These are phyloP conservation scores for Pocota personata DNA, from an alignment of 2,888 invertebrate genomes.

Conservation along the genomic window DNA sequence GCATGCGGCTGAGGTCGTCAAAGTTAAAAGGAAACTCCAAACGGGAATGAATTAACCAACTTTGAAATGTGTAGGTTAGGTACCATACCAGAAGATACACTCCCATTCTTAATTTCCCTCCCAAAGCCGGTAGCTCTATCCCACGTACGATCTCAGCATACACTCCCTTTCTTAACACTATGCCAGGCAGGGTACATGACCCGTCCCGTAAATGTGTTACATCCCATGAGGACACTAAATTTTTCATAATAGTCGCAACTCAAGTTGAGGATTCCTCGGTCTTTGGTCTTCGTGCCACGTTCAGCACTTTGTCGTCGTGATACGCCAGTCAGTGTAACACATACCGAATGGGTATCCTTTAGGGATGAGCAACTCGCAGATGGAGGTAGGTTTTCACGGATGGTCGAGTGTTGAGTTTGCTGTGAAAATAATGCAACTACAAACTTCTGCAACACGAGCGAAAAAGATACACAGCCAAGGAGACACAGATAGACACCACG, in stretches of 20 bases:
- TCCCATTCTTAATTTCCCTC: constrained; percentile 21
- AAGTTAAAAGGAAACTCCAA: constrained; percentile 69
- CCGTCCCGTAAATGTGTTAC: constrained; percentile 68
- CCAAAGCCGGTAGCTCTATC: constrained; percentile 26
- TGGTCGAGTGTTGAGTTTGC: constrained; percentile 59
- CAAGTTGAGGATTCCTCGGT: constrained; percentile 63
- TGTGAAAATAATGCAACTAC: constrained; percentile 59
- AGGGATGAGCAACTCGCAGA: constrained; percentile 17
- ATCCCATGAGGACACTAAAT: constrained; percentile 70
- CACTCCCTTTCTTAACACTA: constrained; percentile 7
- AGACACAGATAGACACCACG: constrained; percentile 45
- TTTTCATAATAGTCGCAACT: constrained; percentile 71
- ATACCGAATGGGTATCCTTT: constrained; percentile 31
- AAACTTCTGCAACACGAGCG: constrained; percentile 39
- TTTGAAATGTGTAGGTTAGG: constrained; percentile 40
- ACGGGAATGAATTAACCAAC: constrained; percentile 70
- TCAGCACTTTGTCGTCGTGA: constrained; percentile 24
- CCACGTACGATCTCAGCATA: constrained; percentile 30
- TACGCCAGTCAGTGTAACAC: constrained; percentile 37
- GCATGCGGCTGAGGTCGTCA: constrained; percentile 65
- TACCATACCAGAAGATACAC: constrained; percentile 47
- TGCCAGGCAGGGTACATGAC: constrained; percentile 45
- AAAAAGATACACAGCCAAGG: constrained; percentile 27
- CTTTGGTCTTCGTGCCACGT: constrained; percentile 53
- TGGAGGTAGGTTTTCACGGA: constrained; percentile 53